Conservation (phyloP, 1,140 invertebrate species). For the Dendrolimus kikuchii region DNA sequence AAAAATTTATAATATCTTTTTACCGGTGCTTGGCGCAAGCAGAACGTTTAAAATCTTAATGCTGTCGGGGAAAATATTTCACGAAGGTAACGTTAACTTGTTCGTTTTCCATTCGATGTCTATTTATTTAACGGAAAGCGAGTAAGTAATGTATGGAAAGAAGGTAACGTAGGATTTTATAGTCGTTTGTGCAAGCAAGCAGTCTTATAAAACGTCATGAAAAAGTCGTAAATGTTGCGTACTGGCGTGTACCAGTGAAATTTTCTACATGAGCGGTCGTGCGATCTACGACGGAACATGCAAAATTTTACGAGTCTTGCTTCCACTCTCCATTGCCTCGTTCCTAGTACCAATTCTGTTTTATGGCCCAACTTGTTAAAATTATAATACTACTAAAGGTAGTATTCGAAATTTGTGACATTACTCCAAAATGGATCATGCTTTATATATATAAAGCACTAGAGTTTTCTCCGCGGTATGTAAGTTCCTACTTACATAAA, state of each 20-base stretch:
- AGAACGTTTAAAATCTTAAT: constrained; percentile 10
- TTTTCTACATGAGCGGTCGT: constrained; percentile 36
- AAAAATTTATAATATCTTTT: too few relatives aligned
- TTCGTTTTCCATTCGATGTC: constrained; percentile 9
- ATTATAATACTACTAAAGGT: constrained; percentile 15
- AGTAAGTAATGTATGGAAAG: too few relatives aligned
- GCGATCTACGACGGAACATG: constrained; percentile 35
- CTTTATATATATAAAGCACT: too few relatives aligned
- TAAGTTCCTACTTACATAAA: too few relatives aligned
- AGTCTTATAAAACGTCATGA: constrained; percentile 36
- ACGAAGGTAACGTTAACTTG: constrained; percentile 13
- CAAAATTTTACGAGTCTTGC: constrained; percentile 42
- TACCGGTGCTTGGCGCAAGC: too few relatives aligned
- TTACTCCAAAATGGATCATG: too few relatives aligned
- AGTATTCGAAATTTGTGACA: constrained; percentile 10
- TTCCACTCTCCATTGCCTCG: constrained; percentile 11
- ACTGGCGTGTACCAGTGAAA: constrained; percentile 35
- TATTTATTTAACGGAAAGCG: constrained; percentile 23
- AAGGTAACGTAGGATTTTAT: constrained; percentile 34
- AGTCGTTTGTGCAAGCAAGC: constrained; percentile 30
- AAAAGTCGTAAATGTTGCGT: constrained; percentile 48
- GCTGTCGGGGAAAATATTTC: constrained; percentile 11
- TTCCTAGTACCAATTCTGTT: constrained; percentile 20
- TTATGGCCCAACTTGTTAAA: constrained; percentile 20
- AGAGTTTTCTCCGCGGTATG: too few relatives aligned